phyloP scores from a whole-genome alignment of 2,113 vertebrate genomes.

The Columba livia region DNA sequence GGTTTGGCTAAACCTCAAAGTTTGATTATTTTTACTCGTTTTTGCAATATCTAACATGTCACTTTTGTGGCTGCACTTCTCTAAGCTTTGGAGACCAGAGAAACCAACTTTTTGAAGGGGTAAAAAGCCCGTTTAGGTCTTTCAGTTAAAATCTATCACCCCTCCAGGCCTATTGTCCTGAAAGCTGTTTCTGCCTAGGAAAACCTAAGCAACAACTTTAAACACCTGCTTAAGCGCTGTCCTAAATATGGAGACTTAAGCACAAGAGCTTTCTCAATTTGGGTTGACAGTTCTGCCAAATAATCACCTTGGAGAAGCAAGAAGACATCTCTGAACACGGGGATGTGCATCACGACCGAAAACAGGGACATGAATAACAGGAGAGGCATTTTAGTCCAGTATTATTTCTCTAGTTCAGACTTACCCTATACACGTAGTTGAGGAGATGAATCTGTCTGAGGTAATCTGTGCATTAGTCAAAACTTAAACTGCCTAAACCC shows the following conservation, averaged over 20 bases:
- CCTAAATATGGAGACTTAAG: not conserved
- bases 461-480: not conserved
- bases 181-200: not conserved
- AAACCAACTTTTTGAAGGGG: not conserved
- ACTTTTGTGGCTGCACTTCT: not conserved
- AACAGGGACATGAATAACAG: accelerated
- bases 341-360: not conserved
- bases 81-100: not conserved
- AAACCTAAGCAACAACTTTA: not conserved
- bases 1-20: not conserved
- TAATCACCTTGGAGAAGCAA: not conserved
- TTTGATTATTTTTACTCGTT: not conserved
- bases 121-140: not conserved
- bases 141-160: not conserved
- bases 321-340: not conserved
- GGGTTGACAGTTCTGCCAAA: not conserved
- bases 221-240: not conserved
- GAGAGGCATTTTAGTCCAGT: not conserved
- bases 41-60: not conserved
- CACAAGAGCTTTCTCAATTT: not conserved
- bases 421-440: not conserved
- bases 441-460: conserved; percentile 51
- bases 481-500: not conserved
- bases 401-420: not conserved
- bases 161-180: not conserved